Base-by-base conservation (phyloP, 2,797 vertebrate species). In the Oceanodroma leucorhoa region DNA sequence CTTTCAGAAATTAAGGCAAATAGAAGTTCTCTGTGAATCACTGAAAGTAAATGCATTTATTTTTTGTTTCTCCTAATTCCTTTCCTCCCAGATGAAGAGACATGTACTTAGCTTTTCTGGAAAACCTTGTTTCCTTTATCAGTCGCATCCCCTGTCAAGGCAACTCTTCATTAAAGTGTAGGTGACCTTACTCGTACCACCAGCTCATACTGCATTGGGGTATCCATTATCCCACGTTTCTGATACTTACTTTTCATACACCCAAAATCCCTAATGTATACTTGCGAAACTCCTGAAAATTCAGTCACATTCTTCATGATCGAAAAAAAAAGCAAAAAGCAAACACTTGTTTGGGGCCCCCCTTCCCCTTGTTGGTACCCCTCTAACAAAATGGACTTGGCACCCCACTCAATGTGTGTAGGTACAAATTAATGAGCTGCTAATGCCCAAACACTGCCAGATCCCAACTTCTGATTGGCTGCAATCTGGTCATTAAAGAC, bases 401-500 rank as follows among this genome's bases (percentile, higher is more conserved):
- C 54, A 72, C 62, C 71, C 88, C 77, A 75, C 24, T 58, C 57
- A 58, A 18, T 46, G 29, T 13, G 9, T 14, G 62, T 41, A 67
- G 53, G 64, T 88, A 67, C 40, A 67, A 96, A 95, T 95, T 97
- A 97, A 96, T 78, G 94, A 95, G 86, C 72, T 92, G 66, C 61
- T 95, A 96, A 95, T 91, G 79, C 32, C 66, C 38, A 83, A 94
- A 80, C 84, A 21, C 78, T n/a, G 62, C 91, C 72, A 81, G 84
- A 83, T 82, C 80, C 90, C 91, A 90, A 95, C 65, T 96, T 82
- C 36, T 41, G 66, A 89, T 84, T 89, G 86, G 75, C 62, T 94
- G 78, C 93, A 95, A 90, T 92, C 50, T 91, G 95, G 90, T 64
- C 85, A 96, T 91, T 92, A 94, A 96, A 95, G 94, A 88, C 87